Percentiles rank a stretch among this genome's conserved stretches.
These are phyloP conservation scores for Aythya baeri DNA, from an alignment of 2,113 vertebrate species.

Conservation along the genomic window DNA sequence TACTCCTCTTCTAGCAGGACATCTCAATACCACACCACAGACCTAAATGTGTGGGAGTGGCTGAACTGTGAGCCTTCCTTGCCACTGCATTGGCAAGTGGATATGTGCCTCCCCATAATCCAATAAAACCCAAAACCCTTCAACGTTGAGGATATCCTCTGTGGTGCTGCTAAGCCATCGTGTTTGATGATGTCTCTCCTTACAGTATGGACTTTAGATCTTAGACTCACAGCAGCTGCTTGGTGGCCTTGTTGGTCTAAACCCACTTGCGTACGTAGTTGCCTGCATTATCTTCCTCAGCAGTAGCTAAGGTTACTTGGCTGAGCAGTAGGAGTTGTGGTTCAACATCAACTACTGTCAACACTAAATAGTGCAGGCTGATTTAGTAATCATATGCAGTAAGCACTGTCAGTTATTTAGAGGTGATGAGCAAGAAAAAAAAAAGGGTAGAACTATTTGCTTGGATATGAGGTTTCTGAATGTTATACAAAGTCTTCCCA, in stretches of 20 bases:
- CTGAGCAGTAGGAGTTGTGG: background rate
- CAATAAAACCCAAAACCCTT: background rate
- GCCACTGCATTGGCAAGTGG: background rate
- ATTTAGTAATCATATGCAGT: background rate
- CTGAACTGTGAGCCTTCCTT: background rate
- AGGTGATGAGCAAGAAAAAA: background rate
- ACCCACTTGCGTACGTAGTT: fast-evolving
- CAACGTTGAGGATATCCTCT: background rate
- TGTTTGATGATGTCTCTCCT: background rate
- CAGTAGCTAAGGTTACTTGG: background rate
- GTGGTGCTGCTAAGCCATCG: background rate
- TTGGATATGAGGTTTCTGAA: background rate
- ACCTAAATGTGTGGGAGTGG: background rate
- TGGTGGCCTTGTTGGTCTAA: background rate
- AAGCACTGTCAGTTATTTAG: background rate
- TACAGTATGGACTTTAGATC: background rate
- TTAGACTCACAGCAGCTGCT: background rate
- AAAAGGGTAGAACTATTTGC: background rate
- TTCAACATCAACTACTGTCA: background rate
- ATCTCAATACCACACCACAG: background rate
- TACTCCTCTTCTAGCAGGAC: background rate
- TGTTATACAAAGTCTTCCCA: background rate
- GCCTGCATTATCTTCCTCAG: background rate
- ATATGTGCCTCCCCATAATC: background rate
- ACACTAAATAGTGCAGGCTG: background rate